phyloP scores from a whole-genome alignment of 1,140 invertebrate species.

The Penaeus vannamei region DNA sequence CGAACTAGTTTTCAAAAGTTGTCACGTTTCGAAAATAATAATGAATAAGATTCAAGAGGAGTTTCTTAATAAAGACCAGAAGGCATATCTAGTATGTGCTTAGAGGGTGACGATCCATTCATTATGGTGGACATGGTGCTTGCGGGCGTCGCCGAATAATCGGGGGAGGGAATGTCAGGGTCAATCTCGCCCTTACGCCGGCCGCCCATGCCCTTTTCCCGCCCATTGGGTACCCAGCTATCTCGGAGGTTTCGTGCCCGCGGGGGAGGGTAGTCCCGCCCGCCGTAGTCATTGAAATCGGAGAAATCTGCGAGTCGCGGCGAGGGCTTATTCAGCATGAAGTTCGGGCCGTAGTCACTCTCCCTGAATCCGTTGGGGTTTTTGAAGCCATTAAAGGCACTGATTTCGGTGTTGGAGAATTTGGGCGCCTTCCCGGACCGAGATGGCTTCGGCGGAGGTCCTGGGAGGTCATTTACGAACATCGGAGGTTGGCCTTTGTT shows the following conservation, averaged over 20 bases:
- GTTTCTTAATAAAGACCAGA: conserved; percentile 67
- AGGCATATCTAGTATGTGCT: conserved; percentile 68
- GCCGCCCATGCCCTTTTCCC: conserved; percentile 10
- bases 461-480: not conserved
- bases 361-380: conserved; percentile 65
- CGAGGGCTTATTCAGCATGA: conserved; percentile 65
- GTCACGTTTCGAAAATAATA: too few relatives aligned
- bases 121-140: conserved; percentile 51
- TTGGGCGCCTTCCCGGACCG: conserved; percentile 34
- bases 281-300: conserved; percentile 63
- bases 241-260: conserved; percentile 36
- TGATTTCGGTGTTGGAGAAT: conserved; percentile 60
- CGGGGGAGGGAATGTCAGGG: conserved; percentile 68
- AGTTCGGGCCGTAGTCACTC: conserved; percentile 67
- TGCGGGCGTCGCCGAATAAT: conserved; percentile 65
- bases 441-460: conserved; percentile 32
- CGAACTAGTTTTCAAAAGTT: too few relatives aligned
- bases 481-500: conserved; percentile 39
- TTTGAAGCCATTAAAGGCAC: conserved; percentile 66
- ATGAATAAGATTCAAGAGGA: not conserved
- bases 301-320: conserved; percentile 43
- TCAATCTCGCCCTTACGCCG: conserved; percentile 57
- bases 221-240: conserved; percentile 12
- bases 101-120: conserved; percentile 45
- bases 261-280: conserved; percentile 51